Conservation (phyloP, 2,113 vertebrate species). For the Nanorana parkeri region DNA sequence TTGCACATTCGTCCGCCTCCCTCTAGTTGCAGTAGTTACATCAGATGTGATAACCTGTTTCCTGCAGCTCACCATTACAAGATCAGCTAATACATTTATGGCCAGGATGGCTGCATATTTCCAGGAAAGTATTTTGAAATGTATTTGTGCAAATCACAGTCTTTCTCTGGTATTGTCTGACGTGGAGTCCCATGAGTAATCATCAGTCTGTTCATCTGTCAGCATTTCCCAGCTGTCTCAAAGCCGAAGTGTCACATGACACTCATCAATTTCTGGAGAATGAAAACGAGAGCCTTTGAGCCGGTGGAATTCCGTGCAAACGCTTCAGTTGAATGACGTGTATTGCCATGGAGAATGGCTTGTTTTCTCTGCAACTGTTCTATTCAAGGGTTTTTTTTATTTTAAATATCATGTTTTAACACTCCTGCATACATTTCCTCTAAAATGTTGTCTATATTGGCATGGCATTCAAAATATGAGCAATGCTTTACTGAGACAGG, state of each 20-base stretch:
- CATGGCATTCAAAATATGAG: no score
- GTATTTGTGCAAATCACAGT: conserved; percentile 13
- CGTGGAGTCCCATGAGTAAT: conserved; percentile 20
- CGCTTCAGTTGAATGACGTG: neutral
- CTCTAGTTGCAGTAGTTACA: neutral
- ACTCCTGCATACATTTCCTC: no score
- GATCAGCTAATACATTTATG: neutral
- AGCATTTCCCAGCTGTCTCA: conserved; percentile 34
- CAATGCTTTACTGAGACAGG: no score
- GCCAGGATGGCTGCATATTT: neutral
- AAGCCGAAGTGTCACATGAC: conserved; percentile 39
- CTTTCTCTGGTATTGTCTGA: conserved; percentile 12
- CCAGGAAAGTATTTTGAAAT: conserved; percentile 1
- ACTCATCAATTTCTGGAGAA: conserved; percentile 25
- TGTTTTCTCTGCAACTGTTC: no score
- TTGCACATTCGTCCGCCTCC: neutral
- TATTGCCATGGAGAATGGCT: no score
- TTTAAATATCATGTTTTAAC: no score
- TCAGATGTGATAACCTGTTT: neutral
- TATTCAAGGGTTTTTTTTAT: no score
- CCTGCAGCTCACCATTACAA: neutral
- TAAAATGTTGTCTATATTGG: no score
- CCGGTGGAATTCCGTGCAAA: neutral
- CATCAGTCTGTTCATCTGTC: conserved; percentile 29
- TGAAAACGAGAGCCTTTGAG: conserved; percentile 26